Evolutionary conservation across 2,113 vertebrate genomes (phyloP), one percentile per base, ranked within the genome.

Genomic region (Regulus satrapa): DNA sequence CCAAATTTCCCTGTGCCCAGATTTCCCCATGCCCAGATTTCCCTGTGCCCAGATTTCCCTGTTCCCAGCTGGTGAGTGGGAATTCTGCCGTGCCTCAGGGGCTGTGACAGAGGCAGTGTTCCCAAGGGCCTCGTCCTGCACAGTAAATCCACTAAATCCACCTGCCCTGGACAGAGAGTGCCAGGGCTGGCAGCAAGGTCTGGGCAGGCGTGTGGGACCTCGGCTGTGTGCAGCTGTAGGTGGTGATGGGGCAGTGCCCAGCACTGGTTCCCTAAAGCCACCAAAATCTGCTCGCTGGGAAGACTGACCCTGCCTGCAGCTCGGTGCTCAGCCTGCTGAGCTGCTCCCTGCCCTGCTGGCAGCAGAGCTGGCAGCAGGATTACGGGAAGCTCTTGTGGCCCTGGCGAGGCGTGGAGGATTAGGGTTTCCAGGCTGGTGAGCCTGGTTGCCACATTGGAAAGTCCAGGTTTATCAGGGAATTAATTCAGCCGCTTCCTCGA

Each of bases 381-480:
- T 15, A 28, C 0, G 5, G 85, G 19, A 16, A 26, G 71, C 46
- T 69, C 86, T 94, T 89, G 91, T 5, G 78, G 73, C 94, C 28
- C 85, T 77, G 81, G 82, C 0, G 0, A 89, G 73, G 52, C 1
- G 0, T 4, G 1, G 28, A 59, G 98, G 97, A 97, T 98, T 97
- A 98, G 80, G 96, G 98, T 98, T 97, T 97, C 98, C 96, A 98
- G 94, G 87, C 89, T 86, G 55, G 52, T 26, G 80, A 94, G 97
- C 97, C 77, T 18, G 75, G 83, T 96, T 91, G 89, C 94, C 74
- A 82, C 95, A 82, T 66, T 29, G 77, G 85, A 71, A 91, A 96
- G 52, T 16, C 7, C 29, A 4, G 88, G 96, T 96, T 97, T 97
- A 97, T 94, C 25, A 17, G 52, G 85, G 96, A 96, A 97, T 98